Evolutionary conservation across 2,888 invertebrate species (phyloP), one percentile per base, ranked within the genome.

Genomic region (Scaptomyza polygonia): DNA sequence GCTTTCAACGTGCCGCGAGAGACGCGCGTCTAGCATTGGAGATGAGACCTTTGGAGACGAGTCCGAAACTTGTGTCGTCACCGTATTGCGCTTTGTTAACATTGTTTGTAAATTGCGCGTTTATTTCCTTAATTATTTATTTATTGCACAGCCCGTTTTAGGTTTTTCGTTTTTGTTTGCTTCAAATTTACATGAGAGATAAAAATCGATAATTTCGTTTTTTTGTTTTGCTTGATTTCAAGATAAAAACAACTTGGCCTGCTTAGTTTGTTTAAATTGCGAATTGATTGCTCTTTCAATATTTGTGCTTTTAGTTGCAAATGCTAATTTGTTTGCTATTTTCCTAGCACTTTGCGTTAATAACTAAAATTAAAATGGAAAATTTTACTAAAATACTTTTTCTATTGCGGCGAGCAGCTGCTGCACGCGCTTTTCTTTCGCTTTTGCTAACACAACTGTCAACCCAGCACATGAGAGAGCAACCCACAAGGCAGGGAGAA

Each of bases 1-100:
- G 58, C 91, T 90, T 57, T 83, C 67, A 63, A 91, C 87, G 56
- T 83, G 80, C 52, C 86, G 85, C 29, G 89, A 77, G 62, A 89
- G 70, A 44, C 89, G 89, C 25, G 86, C 68, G 64, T 91, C 91
- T 62, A 91, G 72, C n/a, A 71, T 58, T 18, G 72, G 73, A n/a
- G 79, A 69, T 27, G 63, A 59, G 3, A 65, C 73, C 48, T 76
- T 79, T 18, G 66, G 47, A 32, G 65, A 53, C 7, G 57, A 12
- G 43, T 80, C 81, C 63, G 71, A 54, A 2, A 82, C 59, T 53
- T 78, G 47, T 63, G 72, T 84, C 48, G 76, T 72, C 34, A 78
- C 86, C 34, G 68, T 64, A 70, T 86, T 86, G 16, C 76, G 78
- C 16, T 66, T 68, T 32, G 72, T 56, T 52, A 65, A 44, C 86